Percentiles rank a stretch among this genome's conserved stretches.
phyloP scores from a whole-genome alignment of 2,888 invertebrate genomes.

The Himalopsyche japonica region DNA sequence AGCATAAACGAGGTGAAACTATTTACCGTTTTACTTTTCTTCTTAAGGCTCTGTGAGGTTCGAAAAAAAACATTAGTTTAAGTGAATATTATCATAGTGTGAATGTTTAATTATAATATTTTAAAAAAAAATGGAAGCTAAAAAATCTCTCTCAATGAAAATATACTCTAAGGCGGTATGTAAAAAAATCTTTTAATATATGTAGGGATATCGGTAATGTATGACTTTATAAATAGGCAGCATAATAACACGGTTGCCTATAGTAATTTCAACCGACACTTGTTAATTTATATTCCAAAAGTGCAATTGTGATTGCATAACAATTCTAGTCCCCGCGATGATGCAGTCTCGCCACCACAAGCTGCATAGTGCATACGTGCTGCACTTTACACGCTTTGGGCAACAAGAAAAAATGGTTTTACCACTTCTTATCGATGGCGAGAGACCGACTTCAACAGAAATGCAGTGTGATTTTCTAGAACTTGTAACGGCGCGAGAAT shows the following conservation, averaged over 20 bases:
- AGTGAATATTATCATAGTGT: no score
- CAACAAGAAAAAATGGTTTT: background rate
- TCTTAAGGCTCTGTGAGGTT: no score
- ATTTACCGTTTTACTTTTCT: no score
- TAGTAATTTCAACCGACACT: background rate
- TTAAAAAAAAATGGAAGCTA: no score
- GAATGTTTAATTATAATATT: no score
- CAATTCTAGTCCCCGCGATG: background rate
- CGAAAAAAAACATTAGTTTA: no score
- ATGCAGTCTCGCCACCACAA: background rate
- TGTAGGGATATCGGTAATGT: no score
- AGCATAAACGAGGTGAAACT: no score
- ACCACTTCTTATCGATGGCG: background rate
- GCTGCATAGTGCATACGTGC: background rate
- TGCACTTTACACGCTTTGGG: background rate
- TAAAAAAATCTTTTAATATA: no score
- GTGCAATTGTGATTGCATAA: background rate
- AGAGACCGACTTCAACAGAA: background rate
- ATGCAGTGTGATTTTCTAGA: background rate
- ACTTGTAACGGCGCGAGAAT: background rate
- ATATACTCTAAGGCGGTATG: no score
- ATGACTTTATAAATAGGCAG: background rate
- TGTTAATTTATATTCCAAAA: background rate
- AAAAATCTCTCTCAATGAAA: no score
- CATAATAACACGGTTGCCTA: background rate